Conservation (phyloP, 2,797 vertebrate species). For the Coccyzus lansbergi region DNA sequence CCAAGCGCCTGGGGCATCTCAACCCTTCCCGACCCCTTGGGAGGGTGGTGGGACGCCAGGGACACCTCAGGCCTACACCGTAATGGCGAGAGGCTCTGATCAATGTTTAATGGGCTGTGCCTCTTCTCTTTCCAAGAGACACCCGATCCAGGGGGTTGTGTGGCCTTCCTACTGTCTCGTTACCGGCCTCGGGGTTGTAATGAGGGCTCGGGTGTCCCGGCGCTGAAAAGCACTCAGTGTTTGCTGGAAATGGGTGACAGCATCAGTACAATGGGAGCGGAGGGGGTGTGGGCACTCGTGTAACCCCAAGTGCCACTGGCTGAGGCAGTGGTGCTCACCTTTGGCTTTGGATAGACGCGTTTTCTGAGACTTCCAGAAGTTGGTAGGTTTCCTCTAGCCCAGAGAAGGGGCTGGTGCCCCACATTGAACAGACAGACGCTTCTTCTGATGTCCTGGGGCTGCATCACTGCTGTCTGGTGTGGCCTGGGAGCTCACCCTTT, state of each 20-base stretch:
- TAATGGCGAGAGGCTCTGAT: neutral
- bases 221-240: neutral
- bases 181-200: conserved; percentile 62
- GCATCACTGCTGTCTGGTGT: accelerated
- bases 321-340: accelerated
- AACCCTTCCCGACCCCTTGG: neutral
- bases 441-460: neutral
- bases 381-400: neutral
- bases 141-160: neutral
- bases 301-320: neutral
- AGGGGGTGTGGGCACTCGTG: accelerated
- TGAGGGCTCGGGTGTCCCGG: conserved; percentile 53
- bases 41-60: neutral
- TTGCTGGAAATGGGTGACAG: neutral
- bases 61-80: accelerated
- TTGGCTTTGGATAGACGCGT: neutral
- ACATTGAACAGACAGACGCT: accelerated
- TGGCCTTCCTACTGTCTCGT: conserved; percentile 10
- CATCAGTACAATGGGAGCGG: neutral
- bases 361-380: accelerated
- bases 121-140: conserved; percentile 8
- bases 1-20: neutral
- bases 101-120: conserved; percentile 66
- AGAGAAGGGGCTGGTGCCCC: neutral
- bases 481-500: neutral